These are phyloP conservation scores for Musca domestica DNA, from an alignment of 1,140 invertebrate genomes.

Conservation along the genomic window DNA sequence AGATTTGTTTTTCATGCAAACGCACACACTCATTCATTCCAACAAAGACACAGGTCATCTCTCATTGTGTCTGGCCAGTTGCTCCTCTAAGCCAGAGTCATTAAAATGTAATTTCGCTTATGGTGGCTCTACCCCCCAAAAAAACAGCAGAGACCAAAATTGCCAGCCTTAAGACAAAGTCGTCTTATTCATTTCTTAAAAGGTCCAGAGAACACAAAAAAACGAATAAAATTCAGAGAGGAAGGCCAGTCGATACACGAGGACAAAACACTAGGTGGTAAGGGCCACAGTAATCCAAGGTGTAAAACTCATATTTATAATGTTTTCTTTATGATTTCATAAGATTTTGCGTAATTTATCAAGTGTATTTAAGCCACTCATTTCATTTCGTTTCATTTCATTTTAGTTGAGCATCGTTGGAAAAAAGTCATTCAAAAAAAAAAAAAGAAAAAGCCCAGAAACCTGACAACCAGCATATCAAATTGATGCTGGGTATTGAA, in stretches of 20 bases:
- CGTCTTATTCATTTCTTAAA: no score
- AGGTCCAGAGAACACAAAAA: background rate
- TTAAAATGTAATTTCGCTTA: slow-evolving; percentile 21
- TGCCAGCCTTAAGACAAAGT: no score
- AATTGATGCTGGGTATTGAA: background rate
- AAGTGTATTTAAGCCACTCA: slow-evolving; percentile 14
- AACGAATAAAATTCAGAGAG: background rate
- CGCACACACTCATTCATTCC: no score
- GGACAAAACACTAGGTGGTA: no score
- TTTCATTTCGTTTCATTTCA: no score
- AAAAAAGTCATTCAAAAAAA: background rate
- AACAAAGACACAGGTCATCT: no score
- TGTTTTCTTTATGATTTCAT: slow-evolving; percentile 19
- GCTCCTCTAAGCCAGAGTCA: slow-evolving; percentile 9
- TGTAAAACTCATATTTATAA: slow-evolving; percentile 20
- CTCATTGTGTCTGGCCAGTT: no score
- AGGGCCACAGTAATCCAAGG: slow-evolving; percentile 5
- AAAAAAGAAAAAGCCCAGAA: background rate
- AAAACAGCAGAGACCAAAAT: background rate
- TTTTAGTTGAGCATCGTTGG: background rate
- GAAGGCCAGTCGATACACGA: background rate
- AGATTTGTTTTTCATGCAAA: slow-evolving; percentile 1
- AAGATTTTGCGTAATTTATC: slow-evolving; percentile 22
- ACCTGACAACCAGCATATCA: background rate
- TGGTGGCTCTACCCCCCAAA: slow-evolving; percentile 7